phyloP scores from a whole-genome alignment of 2,888 invertebrate species.

The Eremobia ochroleuca region DNA sequence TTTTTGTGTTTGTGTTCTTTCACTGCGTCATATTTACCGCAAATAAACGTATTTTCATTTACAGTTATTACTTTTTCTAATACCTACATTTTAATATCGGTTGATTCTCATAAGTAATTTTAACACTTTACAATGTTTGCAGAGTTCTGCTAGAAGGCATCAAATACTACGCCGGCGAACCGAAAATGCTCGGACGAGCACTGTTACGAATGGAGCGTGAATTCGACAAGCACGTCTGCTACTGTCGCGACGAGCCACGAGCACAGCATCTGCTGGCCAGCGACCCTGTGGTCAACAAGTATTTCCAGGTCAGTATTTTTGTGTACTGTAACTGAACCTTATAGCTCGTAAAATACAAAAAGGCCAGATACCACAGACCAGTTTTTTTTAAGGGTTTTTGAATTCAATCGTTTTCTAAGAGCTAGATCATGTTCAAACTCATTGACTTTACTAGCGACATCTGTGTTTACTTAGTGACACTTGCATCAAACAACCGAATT shows the following conservation, averaged over 20 bases:
- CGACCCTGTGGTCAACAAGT: slow-evolving; percentile 93
- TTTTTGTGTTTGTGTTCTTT: no score
- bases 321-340: no score
- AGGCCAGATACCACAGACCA: not conserved
- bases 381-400: not conserved
- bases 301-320: slow-evolving; percentile 96
- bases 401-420: not conserved
- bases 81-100: no score
- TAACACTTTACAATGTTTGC: slow-evolving; percentile 43
- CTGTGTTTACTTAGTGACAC: slow-evolving; percentile 18
- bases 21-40: no score
- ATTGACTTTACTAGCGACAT: slow-evolving; percentile 40
- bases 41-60: no score
- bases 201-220: slow-evolving; percentile 97
- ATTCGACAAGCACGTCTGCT: slow-evolving; percentile 98
- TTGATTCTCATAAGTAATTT: not conserved
- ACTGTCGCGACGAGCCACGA: slow-evolving; percentile 96
- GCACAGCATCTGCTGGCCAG: slow-evolving; percentile 95
- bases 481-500: not conserved
- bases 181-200: slow-evolving; percentile 96
- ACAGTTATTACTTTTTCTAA: no score
- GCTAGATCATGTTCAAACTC: not conserved
- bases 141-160: slow-evolving; percentile 98
- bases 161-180: slow-evolving; percentile 97
- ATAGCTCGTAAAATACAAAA: not conserved